Evolutionary conservation across 2,888 invertebrate species (phyloP), one percentile per base, ranked within the genome.

Genomic region (Nephrotoma flavescens): DNA sequence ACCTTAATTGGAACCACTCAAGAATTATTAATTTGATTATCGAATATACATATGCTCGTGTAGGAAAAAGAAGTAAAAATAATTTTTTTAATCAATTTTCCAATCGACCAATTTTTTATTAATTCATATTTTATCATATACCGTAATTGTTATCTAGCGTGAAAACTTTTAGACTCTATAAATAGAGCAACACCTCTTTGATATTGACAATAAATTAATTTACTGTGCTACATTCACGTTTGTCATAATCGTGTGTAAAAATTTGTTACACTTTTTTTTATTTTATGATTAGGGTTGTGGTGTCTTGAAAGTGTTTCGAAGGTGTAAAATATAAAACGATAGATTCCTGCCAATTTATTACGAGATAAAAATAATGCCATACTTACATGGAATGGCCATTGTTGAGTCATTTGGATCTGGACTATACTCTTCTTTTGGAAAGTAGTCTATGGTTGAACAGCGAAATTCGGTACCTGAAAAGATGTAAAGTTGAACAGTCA

Each of bases 381-480:
- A 95, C 97, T 96, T 94, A 97, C 97, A 97, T 91, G 97, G 97
- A 92, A 97, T 97, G 42, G 97, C 97, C 92, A 96, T 95, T n/a
- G 97, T 97, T 7, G 97, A 97, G 91, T 97, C 97, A 89, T 95
- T 95, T 0, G 96, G 95, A 92, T 97, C 97, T 12, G 97, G 96
- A 89, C 95, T 94, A 92, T 97, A 97, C 89, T 96, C 96, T 89
- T 97, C 97, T 89, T 95, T 93, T 7, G 97, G 95, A 90, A 97
- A 97, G 92, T 97, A 97, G 90, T 97, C 96, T 89, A 97, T 97
- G 91, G 95, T 95, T 90, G 94, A 93, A 92, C 97, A 97, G 89
- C 94, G 83, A 86, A 87, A 89, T 84, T 91, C 91, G 85, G 89
- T 88, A 87, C 91, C 91, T 90, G 88, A 52, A 45, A 86, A 44